Percentiles rank a stretch among this genome's conserved stretches.
Evolutionary conservation across 2,888 invertebrate species (phyloP).

Genomic region (Platycheirus rosarum): DNA sequence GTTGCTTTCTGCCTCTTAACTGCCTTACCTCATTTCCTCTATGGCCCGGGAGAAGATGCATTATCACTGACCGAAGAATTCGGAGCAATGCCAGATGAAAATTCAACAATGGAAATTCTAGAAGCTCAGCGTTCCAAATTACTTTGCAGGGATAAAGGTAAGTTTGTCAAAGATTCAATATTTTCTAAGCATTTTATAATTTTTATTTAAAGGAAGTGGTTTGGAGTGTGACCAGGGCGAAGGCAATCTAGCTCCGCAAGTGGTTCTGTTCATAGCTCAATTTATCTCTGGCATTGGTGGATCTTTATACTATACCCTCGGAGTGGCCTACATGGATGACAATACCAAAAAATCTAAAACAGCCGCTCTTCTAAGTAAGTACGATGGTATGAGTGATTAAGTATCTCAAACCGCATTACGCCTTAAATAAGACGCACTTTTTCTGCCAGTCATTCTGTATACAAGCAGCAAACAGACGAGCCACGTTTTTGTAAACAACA

Average conservation of each 20-base stretch:
- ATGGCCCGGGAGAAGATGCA: constrained; percentile 87
- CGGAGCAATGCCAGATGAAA: constrained; percentile 82
- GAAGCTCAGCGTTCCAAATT: constrained; percentile 84
- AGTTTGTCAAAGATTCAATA: constrained; percentile 76
- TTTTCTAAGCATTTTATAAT: background rate
- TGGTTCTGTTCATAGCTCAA: constrained; percentile 87
- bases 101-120: constrained; percentile 82
- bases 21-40: constrained; percentile 87
- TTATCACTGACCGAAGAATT: constrained; percentile 85
- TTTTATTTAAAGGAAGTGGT: constrained; percentile 64
- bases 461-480: no score
- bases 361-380: constrained; percentile 87
- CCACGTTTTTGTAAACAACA: constrained; percentile 5
- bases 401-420: no score
- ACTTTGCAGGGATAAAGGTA: constrained; percentile 83
- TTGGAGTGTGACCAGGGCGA: constrained; percentile 83
- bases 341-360: constrained; percentile 89
- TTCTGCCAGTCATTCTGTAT: no score
- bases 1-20: constrained; percentile 87
- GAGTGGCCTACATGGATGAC: constrained; percentile 89
- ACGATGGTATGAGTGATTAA: no score
- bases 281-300: constrained; percentile 89
- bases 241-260: constrained; percentile 85
- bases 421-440: constrained; percentile 6
- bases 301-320: constrained; percentile 87